Conservation (phyloP, 2,797 vertebrate genomes). For the Mionectes olivaceus region DNA sequence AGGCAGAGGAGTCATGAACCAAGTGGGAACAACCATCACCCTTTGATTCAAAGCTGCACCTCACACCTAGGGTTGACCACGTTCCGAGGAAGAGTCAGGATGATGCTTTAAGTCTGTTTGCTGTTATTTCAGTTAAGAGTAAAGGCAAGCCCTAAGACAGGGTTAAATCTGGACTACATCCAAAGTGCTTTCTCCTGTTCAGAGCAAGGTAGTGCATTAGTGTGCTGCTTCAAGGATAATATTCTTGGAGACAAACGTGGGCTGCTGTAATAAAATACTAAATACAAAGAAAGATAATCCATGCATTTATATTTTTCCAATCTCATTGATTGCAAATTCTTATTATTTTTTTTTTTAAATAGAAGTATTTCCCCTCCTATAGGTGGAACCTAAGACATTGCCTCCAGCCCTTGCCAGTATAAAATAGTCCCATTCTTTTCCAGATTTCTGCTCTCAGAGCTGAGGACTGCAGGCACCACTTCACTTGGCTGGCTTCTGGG, state of each 20-base stretch:
- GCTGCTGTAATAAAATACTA: background rate
- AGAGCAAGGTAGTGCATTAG: constrained; percentile 39
- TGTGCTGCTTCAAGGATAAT: background rate
- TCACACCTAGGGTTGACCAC: rapidly evolving
- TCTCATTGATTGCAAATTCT: background rate
- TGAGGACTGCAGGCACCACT: background rate
- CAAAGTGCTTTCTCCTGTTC: constrained; percentile 59
- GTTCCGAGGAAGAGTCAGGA: background rate
- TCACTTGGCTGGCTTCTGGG: background rate
- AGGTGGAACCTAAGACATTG: background rate
- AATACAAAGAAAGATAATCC: background rate
- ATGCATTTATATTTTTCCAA: background rate
- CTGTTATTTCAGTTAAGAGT: background rate
- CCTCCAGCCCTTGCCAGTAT: background rate
- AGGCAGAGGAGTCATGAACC: background rate
- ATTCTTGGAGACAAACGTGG: constrained; percentile 2
- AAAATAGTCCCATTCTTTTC: background rate
- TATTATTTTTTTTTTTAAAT: background rate
- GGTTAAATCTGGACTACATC: constrained; percentile 39
- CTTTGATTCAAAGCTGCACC: background rate
- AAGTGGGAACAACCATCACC: background rate
- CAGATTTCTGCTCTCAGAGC: background rate
- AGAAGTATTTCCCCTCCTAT: background rate
- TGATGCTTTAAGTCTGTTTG: background rate
- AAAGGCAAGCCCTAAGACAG: background rate